Evolutionary conservation across 2,113 vertebrate genomes (phyloP), one percentile per base, ranked within the genome.

Genomic region (Salvator merianae): DNA sequence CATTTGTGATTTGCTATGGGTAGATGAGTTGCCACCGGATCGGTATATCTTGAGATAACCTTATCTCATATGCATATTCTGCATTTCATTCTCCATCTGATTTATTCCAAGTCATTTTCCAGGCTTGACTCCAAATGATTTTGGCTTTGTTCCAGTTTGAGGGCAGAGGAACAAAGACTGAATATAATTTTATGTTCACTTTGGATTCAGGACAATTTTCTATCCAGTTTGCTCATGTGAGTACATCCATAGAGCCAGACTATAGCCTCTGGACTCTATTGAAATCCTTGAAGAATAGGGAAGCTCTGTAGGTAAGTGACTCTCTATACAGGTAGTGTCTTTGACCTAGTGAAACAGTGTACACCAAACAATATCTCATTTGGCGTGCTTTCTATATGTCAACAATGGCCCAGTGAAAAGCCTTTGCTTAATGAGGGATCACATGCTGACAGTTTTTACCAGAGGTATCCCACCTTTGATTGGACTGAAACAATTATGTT

Each of bases 401-500:
- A 82, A 32, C 71, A 74, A 87, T 65, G 74, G 55, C 55, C 50
- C 4, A 22, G 71, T 4, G 13, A 84, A 26, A n/a, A 75, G 38
- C 22, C 84, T 79, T 70, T 84, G 50, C 30, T 89, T 84, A 84
- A 62, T 12, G 43, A 20, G 34, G 77, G 62, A 84, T 87, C 34
- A 30, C 24, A 85, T 83, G 86, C 63, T n/a, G 47, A 75, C 70
- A 80, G 79, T 13, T 77, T 72, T 82, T 87, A 32, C 71, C 16
- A 83, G 34, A 59, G 30, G 32, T 40, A 38, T 22, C 69, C 34
- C 80, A 73, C 50, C 30, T 72, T 79, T 75, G 16, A 69, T 55
- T 16, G 0, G 74, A 53, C 59, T 84, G 84, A 82, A 92, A 87
- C 81, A 91, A 87, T 34, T 71, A 50, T 28, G 36, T 55, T 79